These are phyloP conservation scores for Drosophila rubida DNA, from an alignment of 2,888 invertebrate genomes.

Conservation along the genomic window DNA sequence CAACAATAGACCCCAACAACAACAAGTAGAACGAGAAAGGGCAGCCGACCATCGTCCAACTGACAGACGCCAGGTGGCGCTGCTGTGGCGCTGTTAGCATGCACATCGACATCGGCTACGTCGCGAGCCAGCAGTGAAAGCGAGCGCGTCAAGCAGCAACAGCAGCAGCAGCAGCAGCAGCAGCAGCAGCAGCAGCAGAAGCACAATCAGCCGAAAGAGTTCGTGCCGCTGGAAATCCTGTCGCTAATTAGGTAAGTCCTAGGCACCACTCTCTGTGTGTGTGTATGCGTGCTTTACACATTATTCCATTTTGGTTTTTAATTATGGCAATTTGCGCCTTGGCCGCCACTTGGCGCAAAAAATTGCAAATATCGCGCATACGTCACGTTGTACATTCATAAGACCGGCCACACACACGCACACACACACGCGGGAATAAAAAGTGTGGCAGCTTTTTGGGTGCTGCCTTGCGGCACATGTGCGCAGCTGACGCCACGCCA, in stretches of 20 bases:
- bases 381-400: conserved; percentile 38
- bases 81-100: conserved; percentile 31
- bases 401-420: conserved; percentile 2
- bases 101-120: conserved; percentile 16
- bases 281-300: conserved; percentile 34
- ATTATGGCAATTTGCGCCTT: conserved; percentile 60
- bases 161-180: conserved; percentile 7
- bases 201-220: conserved; percentile 31
- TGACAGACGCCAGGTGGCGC: conserved; percentile 41
- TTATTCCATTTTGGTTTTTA: conserved; percentile 63
- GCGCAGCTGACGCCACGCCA: background rate
- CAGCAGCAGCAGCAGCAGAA: background rate
- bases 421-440: background rate
- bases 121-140: conserved; percentile 5
- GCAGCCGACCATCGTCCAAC: conserved; percentile 9
- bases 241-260: conserved; percentile 68
- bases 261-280: conserved; percentile 7
- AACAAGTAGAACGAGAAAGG: conserved; percentile 1
- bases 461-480: conserved; percentile 6
- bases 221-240: conserved; percentile 65
- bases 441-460: conserved; percentile 17
- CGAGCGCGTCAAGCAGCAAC: conserved; percentile 13
- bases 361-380: conserved; percentile 48
- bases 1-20: conserved; percentile 24
- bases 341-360: conserved; percentile 18